Base-by-base conservation (phyloP, 2,113 vertebrate genomes). In the Melanocharis versteri region DNA sequence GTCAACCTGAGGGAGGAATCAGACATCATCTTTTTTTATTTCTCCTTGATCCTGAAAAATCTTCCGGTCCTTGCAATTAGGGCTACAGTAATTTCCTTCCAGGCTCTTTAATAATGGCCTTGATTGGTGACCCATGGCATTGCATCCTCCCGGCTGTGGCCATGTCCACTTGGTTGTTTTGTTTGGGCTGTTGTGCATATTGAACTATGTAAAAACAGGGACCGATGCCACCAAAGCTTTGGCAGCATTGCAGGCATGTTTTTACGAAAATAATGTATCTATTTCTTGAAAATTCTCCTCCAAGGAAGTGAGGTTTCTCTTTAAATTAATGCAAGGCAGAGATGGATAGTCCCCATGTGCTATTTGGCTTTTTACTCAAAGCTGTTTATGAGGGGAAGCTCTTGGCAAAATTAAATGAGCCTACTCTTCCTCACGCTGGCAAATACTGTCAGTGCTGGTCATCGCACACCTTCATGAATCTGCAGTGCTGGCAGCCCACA, bases 331-430 rank as follows among this genome's bases (percentile, higher is more conserved):
- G 45, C 73, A 75, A 88, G 78, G 90, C 90, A 93, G 72, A 93
- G 87, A 80, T 87, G 47, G 95, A 87, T 92, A 82, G 84, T 93
- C 89, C 83, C 87, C 50, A 11, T 13, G 10, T 89, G 83, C 89
- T 79, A 44, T 51, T 88, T 95, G 82, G 58, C 81, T 68, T 73
- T 90, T 96, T 82, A 69, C 88, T 94, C 94, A 72, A 62, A 92
- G 81, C 68, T 91, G 90, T 87, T 97, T 95, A 78, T 85, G 89
- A 96, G 89, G 87, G 33, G 76, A 71, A 79, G 64, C 83, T 93
- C 80, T 97, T 93, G 84, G 80, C 79, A 92, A 75, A 79, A 83
- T 89, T 92, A 96, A 95, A 92, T 33, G 53, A 94, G 61, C 56
- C 56, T 91, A 44, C 54, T 70, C 75, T 83, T 89, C 39, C 48